Percentiles rank a stretch among this genome's conserved stretches.
Evolutionary conservation across 2,797 vertebrate species (phyloP).

Genomic region (Xenopus petersii): DNA sequence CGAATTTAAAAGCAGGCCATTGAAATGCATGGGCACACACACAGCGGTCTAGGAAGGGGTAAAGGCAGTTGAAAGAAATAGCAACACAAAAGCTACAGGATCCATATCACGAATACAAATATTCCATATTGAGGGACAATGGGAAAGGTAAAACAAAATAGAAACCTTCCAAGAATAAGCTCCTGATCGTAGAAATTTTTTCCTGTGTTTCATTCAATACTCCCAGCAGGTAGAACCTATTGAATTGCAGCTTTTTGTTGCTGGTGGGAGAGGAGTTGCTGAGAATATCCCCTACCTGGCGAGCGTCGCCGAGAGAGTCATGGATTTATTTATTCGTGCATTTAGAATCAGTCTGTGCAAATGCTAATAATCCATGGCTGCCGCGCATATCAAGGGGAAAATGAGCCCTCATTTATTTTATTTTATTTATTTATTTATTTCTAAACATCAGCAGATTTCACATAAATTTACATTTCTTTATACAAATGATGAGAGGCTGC

Average conservation of each 20-base stretch:
- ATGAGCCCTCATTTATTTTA: neutral
- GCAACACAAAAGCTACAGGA: slow-evolving; percentile 36
- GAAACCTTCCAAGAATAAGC: slow-evolving; percentile 19
- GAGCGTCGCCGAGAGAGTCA: neutral
- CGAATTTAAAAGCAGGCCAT: slow-evolving; percentile 20
- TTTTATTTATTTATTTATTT: neutral
- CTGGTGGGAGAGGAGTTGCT: slow-evolving; percentile 7
- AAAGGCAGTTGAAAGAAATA: slow-evolving; percentile 43
- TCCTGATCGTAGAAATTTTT: slow-evolving; percentile 36
- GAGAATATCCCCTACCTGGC: slow-evolving; percentile 21
- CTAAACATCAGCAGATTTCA: slow-evolving; percentile 8
- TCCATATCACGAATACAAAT: slow-evolving; percentile 40
- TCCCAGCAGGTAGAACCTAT: slow-evolving; percentile 34
- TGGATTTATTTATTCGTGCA: slow-evolving; percentile 24
- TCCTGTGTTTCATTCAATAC: slow-evolving; percentile 20
- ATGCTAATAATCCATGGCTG: slow-evolving; percentile 21
- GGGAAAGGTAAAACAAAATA: slow-evolving; percentile 20
- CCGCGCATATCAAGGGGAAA: slow-evolving; percentile 1
- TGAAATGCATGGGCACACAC: slow-evolving; percentile 40
- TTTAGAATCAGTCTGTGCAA: slow-evolving; percentile 11
- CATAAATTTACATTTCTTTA: slow-evolving; percentile 2
- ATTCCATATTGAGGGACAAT: slow-evolving; percentile 8
- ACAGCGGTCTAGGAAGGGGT: slow-evolving; percentile 39
- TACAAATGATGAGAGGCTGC: slow-evolving; percentile 4
- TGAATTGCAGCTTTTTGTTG: slow-evolving; percentile 30